These are phyloP conservation scores for Macquaria australasica DNA, from an alignment of 2,113 vertebrate genomes.

Conservation along the genomic window DNA sequence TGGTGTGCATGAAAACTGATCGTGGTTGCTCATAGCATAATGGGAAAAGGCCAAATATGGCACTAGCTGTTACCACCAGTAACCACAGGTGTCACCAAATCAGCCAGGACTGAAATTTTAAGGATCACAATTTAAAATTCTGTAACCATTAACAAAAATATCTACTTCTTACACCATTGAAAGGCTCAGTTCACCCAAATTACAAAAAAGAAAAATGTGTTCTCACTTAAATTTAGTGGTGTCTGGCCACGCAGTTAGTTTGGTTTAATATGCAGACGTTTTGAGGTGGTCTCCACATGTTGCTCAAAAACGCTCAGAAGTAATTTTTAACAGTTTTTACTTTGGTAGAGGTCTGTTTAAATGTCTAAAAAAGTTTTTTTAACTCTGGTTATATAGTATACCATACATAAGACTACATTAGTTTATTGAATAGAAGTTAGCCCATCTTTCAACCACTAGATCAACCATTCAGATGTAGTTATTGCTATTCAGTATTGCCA, in stretches of 20 bases:
- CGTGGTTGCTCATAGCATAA: too few species aligned
- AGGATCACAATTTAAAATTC: not conserved
- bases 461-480: not conserved
- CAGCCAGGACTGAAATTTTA: not conserved
- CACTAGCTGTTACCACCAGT: not conserved
- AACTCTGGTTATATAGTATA: not conserved
- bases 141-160: not conserved
- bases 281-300: not conserved
- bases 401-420: not conserved
- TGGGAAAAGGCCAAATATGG: too few species aligned
- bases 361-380: not conserved
- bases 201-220: not conserved
- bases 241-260: not conserved
- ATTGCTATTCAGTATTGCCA: slow-evolving; percentile 11
- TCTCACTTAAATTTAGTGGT: not conserved
- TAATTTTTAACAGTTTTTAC: not conserved
- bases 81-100: not conserved
- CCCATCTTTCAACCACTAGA: not conserved
- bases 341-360: not conserved
- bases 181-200: not conserved
- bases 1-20: too few species aligned
- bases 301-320: not conserved
- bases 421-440: not conserved
- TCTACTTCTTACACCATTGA: not conserved
- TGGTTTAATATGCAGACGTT: not conserved